Percentiles rank a stretch among this genome's conserved stretches.
phyloP scores from a whole-genome alignment of 2,797 vertebrate species.

The Micropoecilia bifurca region DNA sequence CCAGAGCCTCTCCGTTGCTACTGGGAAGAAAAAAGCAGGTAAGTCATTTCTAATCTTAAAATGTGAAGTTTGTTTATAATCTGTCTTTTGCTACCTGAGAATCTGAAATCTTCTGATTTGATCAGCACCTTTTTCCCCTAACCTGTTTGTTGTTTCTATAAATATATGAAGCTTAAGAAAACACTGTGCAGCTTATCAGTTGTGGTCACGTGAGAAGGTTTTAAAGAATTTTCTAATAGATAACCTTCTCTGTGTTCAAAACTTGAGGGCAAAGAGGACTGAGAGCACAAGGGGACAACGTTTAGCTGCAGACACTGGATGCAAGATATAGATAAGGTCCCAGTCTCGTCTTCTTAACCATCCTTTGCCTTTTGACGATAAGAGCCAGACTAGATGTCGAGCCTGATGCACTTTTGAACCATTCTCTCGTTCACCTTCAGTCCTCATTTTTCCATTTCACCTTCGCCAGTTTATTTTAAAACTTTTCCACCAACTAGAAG shows the following conservation, averaged over 20 bases:
- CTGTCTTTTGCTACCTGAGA: not conserved
- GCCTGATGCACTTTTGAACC: slow-evolving; percentile 35
- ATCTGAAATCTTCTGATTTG: not conserved
- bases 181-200: slow-evolving; percentile 10
- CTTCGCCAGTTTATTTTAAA: not conserved
- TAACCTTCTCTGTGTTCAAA: slow-evolving; percentile 36
- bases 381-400: slow-evolving; percentile 64
- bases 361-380: slow-evolving; percentile 65
- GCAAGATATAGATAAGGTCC: slow-evolving; percentile 62
- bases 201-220: slow-evolving; percentile 31
- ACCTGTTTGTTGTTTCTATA: not conserved
- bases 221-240: slow-evolving; percentile 35
- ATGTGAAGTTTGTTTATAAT: slow-evolving; percentile 3
- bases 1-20: slow-evolving; percentile 59
- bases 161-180: not conserved
- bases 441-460: slow-evolving; percentile 7
- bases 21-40: slow-evolving; percentile 76
- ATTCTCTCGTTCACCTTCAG: slow-evolving; percentile 27
- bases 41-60: slow-evolving; percentile 42
- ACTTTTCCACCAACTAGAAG: not conserved
- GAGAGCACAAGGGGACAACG: slow-evolving; percentile 7
- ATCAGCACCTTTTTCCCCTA: not conserved
- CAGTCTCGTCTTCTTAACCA: slow-evolving; percentile 60
- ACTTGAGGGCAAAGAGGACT: slow-evolving; percentile 19
- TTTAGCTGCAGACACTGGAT: slow-evolving; percentile 48